phyloP scores from a whole-genome alignment of 2,113 vertebrate species.

The Nyctereutes procyonoides region DNA sequence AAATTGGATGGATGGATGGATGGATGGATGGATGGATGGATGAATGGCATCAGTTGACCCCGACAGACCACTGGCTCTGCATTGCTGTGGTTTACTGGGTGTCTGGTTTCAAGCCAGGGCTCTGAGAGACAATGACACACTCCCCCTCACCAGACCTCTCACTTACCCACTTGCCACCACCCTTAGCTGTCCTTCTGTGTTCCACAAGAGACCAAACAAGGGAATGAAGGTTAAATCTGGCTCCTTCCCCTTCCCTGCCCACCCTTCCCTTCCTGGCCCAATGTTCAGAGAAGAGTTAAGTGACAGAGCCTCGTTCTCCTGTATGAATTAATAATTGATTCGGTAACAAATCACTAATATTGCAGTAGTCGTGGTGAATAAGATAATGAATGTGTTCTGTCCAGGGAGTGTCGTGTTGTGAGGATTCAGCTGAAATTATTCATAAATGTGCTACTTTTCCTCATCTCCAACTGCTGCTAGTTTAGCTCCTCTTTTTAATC shows the following conservation, averaged over 20 bases:
- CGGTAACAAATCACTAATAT: slow-evolving; percentile 92
- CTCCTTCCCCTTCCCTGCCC: neutral
- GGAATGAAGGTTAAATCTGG: slow-evolving; percentile 56
- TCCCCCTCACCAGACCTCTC: neutral
- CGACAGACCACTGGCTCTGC: neutral
- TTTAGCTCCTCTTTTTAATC: slow-evolving; percentile 91
- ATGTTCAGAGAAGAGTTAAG: slow-evolving; percentile 86
- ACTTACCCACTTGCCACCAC: neutral
- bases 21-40: neutral
- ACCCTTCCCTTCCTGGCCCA: neutral
- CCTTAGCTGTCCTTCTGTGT: neutral
- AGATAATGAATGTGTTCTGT: slow-evolving; percentile 91
- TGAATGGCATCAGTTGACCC: neutral
- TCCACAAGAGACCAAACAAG: slow-evolving; percentile 49
- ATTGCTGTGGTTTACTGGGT: neutral
- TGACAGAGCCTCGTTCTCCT: slow-evolving; percentile 85
- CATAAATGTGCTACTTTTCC: slow-evolving; percentile 91
- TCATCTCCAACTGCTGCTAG: slow-evolving; percentile 87
- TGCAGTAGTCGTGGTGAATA: slow-evolving; percentile 89
- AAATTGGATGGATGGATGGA: neutral
- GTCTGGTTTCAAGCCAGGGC: neutral
- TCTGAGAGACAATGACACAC: neutral
- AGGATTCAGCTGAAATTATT: slow-evolving; percentile 91
- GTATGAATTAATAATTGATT: slow-evolving; percentile 92
- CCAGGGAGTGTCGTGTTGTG: slow-evolving; percentile 90